Evolutionary conservation across 2,113 vertebrate species (phyloP).

Genomic region (Holacanthus passer): DNA sequence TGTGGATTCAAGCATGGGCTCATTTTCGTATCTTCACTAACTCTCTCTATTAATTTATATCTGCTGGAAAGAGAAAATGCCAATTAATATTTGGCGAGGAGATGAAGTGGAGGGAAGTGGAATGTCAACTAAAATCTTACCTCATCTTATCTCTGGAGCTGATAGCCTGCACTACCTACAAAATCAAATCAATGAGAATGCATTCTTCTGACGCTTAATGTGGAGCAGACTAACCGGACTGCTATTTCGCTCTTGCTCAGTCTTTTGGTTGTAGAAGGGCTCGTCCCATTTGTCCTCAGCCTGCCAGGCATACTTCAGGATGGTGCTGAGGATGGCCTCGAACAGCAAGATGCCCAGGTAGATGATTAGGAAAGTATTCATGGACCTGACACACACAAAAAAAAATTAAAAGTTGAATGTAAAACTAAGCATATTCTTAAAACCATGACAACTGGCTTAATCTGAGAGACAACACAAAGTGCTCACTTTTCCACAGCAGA

Average conservation of each 20-base stretch:
- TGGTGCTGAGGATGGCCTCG: constrained; percentile 96
- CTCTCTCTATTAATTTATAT: constrained; percentile 4
- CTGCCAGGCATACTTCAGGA: constrained; percentile 97
- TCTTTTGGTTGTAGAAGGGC: constrained; percentile 96
- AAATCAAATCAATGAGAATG: constrained; percentile 42
- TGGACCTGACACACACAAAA: constrained; percentile 89
- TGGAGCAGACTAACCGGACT: constrained; percentile 79
- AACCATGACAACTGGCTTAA: background rate
- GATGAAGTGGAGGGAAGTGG: background rate
- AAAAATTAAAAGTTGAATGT: background rate
- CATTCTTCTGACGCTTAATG: constrained; percentile 13
- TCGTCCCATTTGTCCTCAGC: constrained; percentile 94
- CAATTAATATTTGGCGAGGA: background rate
- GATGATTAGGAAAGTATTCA: constrained; percentile 98
- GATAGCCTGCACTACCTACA: background rate
- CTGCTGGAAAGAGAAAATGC: background rate
- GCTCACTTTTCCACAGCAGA: constrained; percentile 98
- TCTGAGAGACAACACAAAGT: background rate
- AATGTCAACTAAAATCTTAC: constrained; percentile 18
- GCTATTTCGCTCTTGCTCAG: constrained; percentile 95
- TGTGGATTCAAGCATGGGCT: background rate
- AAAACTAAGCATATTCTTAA: background rate
- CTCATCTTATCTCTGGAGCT: constrained; percentile 32
- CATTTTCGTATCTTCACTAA: constrained; percentile 8
- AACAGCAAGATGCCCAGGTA: constrained; percentile 96